phyloP scores from a whole-genome alignment of 1,140 invertebrate genomes.

The Choristoneura fumiferana region DNA sequence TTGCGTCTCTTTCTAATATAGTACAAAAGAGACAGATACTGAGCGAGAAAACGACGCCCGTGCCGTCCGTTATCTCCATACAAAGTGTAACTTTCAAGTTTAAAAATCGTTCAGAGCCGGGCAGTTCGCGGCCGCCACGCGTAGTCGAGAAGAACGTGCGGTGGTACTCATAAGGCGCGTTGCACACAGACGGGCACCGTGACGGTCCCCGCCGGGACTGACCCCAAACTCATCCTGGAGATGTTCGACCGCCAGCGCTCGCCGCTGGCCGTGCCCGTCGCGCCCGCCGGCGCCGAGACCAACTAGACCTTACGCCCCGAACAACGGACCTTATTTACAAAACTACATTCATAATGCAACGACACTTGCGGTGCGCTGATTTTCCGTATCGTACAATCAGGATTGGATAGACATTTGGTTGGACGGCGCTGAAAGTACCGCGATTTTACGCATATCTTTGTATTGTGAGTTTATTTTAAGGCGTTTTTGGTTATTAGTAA shows the following conservation, averaged over 20 bases:
- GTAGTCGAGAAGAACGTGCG: constrained; percentile 65
- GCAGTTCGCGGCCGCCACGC: constrained; percentile 53
- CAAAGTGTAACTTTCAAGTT: neutral
- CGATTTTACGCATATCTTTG: too few species aligned
- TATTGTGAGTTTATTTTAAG: too few species aligned
- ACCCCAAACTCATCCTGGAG: constrained; percentile 77
- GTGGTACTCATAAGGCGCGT: constrained; percentile 64
- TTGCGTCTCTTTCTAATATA: too few species aligned
- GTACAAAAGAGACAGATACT: too few species aligned
- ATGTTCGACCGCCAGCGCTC: constrained; percentile 75
- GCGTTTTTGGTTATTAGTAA: too few species aligned
- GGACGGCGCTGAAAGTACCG: too few species aligned
- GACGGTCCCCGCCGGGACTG: constrained; percentile 75
- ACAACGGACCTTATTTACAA: too few species aligned
- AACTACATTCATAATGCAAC: too few species aligned
- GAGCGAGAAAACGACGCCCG: neutral
- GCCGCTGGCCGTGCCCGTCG: constrained; percentile 62
- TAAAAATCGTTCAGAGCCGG: constrained; percentile 2
- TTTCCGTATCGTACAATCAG: too few species aligned
- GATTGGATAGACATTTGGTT: too few species aligned
- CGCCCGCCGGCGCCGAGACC: constrained; percentile 45
- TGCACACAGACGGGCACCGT: constrained; percentile 72
- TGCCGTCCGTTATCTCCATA: neutral
- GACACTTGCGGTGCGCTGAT: too few species aligned
- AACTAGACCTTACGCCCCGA: constrained; percentile 31